Base-by-base conservation (phyloP, 2,797 vertebrate species). In the Balearica regulorum region DNA sequence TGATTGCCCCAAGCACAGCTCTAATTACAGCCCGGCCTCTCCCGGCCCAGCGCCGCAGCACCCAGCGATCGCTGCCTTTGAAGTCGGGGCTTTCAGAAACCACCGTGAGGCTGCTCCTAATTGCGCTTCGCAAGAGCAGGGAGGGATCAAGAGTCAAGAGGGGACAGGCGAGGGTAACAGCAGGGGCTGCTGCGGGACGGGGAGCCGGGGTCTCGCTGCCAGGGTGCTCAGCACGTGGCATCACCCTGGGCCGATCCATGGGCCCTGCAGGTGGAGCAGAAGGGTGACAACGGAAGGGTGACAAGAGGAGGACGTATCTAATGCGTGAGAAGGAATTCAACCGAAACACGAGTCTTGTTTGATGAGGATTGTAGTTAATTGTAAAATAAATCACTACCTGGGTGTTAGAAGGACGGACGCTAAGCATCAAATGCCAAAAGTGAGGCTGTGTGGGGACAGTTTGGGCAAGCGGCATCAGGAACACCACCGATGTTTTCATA, bases 1-100 rank as follows among this genome's bases (percentile, higher is more conserved):
- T 83, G 91, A 89, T 76, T 68, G 49, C 65, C 41, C 57, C 58
- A 65, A 87, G 70, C 76, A 73, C 70, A 33, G 58, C 75, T 89
- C 60, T 93, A 92, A 96, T 95, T 92, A 96, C 66, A 94, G 64
- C 79, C 55, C 43, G 16, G 69, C 29, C 33, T 66, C 72, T 44
- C 25, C 35, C 10, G n/a, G 85, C n/a, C 81, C 54, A 49, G 43
- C 3, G 0, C 13, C 4, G 4, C 29, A 87, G 90, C 81, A 76
- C 28, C 37, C 43, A 85, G 48, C 10, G 5, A 55, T 80, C 33
- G 13, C 65, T 64, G 70, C 53, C 73, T 90, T 94, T 96, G 94
- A 89, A 96, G 89, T 73, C 53, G 10, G 16, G 41, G 43, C 73
- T 48, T 70, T 78, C 73, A 48, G 75, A 61, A 70, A 54, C 10